phyloP scores from a whole-genome alignment of 2,888 invertebrate species.

The Tineola bisselliella region DNA sequence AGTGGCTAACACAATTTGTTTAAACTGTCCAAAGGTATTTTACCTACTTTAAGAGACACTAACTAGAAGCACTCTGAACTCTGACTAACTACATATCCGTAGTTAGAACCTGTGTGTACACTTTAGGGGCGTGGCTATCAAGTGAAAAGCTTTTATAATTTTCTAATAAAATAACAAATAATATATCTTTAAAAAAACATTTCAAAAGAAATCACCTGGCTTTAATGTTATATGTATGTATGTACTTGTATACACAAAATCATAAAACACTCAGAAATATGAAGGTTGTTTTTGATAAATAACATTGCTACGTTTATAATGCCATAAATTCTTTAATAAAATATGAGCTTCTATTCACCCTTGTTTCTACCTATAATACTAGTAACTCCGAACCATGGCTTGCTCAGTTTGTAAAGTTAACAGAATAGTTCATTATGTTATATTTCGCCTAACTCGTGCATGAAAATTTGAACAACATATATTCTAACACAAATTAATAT shows the following conservation, averaged over 20 bases:
- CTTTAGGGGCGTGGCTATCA: too few relatives aligned
- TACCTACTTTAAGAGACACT: background rate
- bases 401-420: background rate
- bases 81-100: background rate
- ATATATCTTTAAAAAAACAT: too few relatives aligned
- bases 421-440: slow-evolving; percentile 1
- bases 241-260: background rate
- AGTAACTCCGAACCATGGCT: background rate
- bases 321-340: slow-evolving; percentile 13
- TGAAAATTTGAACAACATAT: background rate
- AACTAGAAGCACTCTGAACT: background rate
- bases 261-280: slow-evolving; percentile 2
- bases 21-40: background rate
- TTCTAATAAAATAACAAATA: too few relatives aligned
- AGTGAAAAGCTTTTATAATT: too few relatives aligned
- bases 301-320: background rate
- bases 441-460: background rate
- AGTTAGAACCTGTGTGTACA: too few relatives aligned
- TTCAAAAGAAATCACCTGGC: too few relatives aligned
- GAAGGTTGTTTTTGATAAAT: background rate
- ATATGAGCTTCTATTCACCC: slow-evolving; percentile 5
- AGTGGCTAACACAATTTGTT: background rate
- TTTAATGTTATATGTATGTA: too few relatives aligned
- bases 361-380: background rate
- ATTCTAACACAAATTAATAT: background rate